Conservation (phyloP, 2,797 vertebrate species). For the Oreortyx pictus region DNA sequence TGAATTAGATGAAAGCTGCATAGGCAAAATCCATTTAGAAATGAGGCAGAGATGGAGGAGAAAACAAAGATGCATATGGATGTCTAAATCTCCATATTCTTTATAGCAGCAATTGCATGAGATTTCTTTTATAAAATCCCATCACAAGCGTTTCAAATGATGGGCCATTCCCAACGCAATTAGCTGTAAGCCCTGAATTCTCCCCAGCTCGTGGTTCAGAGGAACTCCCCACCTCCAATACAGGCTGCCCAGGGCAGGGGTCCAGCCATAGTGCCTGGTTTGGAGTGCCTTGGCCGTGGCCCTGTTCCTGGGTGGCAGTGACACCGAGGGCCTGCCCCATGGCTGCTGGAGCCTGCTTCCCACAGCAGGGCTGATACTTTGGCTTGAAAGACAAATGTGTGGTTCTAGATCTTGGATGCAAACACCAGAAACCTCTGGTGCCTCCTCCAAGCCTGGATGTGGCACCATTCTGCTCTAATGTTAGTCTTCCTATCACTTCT, state of each 20-base stretch:
- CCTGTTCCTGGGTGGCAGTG: too few relatives aligned
- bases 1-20: neutral
- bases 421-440: neutral
- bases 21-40: neutral
- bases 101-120: neutral
- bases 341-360: neutral
- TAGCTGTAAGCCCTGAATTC: neutral
- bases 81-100: neutral
- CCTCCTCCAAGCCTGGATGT: neutral
- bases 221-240: neutral
- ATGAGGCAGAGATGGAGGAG: neutral
- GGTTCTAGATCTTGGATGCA: too few relatives aligned
- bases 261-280: too few relatives aligned
- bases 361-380: neutral
- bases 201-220: neutral
- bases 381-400: neutral
- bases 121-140: neutral
- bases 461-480: neutral
- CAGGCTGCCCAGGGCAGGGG: neutral
- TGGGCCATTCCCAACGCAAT: neutral
- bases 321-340: accelerated
- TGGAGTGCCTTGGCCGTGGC: too few relatives aligned
- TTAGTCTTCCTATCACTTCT: neutral
- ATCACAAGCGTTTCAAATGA: neutral
- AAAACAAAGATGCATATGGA: neutral